These are phyloP conservation scores for Allobates femoralis DNA, from an alignment of 2,797 vertebrate species.

Conservation along the genomic window DNA sequence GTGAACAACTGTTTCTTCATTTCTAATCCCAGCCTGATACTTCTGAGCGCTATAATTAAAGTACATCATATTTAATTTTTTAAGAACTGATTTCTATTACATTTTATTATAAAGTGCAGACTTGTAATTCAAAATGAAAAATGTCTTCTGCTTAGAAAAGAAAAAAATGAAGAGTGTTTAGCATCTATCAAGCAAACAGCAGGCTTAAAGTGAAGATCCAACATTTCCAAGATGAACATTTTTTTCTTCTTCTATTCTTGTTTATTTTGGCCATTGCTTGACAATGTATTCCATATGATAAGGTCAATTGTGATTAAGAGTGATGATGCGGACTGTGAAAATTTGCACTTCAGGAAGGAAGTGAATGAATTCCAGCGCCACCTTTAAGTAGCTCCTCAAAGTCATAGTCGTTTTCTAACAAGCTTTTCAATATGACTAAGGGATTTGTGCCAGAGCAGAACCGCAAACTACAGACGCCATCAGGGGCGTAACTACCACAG, in stretches of 20 bases:
- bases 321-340: no score
- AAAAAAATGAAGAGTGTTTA: background rate
- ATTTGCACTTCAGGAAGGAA: no score
- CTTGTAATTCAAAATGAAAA: conserved; percentile 17
- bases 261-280: background rate
- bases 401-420: no score
- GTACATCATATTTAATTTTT: conserved; percentile 6
- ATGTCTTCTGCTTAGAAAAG: background rate
- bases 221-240: background rate
- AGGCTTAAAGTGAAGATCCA: background rate
- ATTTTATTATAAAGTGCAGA: conserved; percentile 11
- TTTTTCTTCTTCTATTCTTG: background rate
- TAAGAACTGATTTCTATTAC: conserved; percentile 2
- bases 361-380: no score
- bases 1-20: background rate
- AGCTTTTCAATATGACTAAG: no score
- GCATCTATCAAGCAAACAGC: background rate
- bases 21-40: background rate
- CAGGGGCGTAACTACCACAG: no score
- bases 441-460: no score
- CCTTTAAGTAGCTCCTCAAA: no score
- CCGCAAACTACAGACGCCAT: no score
- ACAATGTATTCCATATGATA: background rate
- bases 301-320: no score
- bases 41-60: conserved; percentile 2